phyloP scores from a whole-genome alignment of 2,888 invertebrate species.

The Drosophila testacea region DNA sequence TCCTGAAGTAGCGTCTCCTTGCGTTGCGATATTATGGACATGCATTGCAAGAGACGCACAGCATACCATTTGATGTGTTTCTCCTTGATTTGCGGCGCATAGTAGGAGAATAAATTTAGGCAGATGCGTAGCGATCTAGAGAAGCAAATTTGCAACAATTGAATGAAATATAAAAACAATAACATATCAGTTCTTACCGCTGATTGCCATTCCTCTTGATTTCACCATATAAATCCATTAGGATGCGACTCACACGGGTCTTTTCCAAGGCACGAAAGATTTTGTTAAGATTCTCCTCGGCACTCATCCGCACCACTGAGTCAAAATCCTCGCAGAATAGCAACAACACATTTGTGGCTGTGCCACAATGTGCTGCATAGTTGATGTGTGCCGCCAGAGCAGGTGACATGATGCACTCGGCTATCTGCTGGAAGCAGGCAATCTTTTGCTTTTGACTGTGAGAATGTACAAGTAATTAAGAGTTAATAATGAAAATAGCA shows the following conservation, averaged over 20 bases:
- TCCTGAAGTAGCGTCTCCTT: constrained; percentile 86
- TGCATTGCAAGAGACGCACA: constrained; percentile 90
- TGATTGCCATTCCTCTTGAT: constrained; percentile 91
- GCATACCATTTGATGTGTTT: constrained; percentile 92
- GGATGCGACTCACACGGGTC: constrained; percentile 89
- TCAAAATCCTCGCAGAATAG: constrained; percentile 91
- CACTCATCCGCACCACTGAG: constrained; percentile 91
- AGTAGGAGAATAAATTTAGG: constrained; percentile 90
- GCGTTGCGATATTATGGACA: constrained; percentile 89
- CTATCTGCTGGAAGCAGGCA: constrained; percentile 89
- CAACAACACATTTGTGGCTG: constrained; percentile 90
- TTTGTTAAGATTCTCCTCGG: constrained; percentile 92
- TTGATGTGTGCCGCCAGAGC: constrained; percentile 86
- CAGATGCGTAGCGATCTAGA: constrained; percentile 90
- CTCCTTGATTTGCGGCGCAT: constrained; percentile 91
- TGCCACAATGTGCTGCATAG: constrained; percentile 88
- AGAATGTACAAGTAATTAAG: not conserved
- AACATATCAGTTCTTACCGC: constrained; percentile 64
- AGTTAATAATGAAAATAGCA: not conserved
- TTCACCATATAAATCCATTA: constrained; percentile 93
- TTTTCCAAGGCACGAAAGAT: constrained; percentile 90
- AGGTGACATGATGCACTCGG: constrained; percentile 88
- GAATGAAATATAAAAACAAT: not conserved
- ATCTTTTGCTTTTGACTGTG: constrained; percentile 90
- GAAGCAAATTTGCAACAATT: not conserved